Percentiles rank a stretch among this genome's conserved stretches.
These are phyloP conservation scores for Megalops cyprinoides DNA, from an alignment of 2,797 vertebrate species.

Conservation along the genomic window DNA sequence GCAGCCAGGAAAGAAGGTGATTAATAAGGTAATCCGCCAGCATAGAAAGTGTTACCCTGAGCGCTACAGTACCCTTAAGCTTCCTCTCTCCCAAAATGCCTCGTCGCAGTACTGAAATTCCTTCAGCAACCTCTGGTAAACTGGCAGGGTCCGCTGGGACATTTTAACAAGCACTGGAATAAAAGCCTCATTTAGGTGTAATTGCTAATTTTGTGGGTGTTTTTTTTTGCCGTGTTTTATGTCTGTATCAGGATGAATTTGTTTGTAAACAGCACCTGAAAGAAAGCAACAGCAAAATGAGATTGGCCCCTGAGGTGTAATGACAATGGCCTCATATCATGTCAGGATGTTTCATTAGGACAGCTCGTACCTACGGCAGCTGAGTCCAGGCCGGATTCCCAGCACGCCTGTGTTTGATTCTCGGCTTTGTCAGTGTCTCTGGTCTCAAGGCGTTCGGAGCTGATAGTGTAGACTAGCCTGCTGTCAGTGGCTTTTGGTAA, in stretches of 20 bases:
- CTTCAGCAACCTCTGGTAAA: neutral
- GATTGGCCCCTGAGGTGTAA: too few species aligned
- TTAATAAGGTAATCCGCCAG: slow-evolving; percentile 2
- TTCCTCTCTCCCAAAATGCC: neutral
- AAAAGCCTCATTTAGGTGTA: neutral
- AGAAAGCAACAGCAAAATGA: neutral
- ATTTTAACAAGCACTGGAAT: neutral
- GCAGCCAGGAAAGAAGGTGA: neutral
- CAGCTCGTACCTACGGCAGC: slow-evolving; percentile 28
- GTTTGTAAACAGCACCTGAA: neutral
- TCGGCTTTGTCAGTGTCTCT: neutral
- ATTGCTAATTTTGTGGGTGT: neutral
- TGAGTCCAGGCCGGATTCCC: slow-evolving; percentile 34
- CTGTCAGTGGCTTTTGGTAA: neutral
- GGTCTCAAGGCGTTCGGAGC: slow-evolving; percentile 37
- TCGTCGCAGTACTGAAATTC: too few species aligned
- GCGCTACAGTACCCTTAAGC: neutral
- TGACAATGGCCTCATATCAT: neutral
- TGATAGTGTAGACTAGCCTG: slow-evolving; percentile 31
- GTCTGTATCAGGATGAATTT: neutral
- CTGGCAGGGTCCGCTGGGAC: too few species aligned
- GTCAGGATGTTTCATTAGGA: slow-evolving; percentile 17
- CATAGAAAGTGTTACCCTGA: neutral
- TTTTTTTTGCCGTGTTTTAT: neutral
- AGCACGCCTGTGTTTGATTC: slow-evolving; percentile 16